Percentiles rank a stretch among this genome's conserved stretches.
phyloP scores from a whole-genome alignment of 1,140 invertebrate species.

The Alviniconcha marisindica region DNA sequence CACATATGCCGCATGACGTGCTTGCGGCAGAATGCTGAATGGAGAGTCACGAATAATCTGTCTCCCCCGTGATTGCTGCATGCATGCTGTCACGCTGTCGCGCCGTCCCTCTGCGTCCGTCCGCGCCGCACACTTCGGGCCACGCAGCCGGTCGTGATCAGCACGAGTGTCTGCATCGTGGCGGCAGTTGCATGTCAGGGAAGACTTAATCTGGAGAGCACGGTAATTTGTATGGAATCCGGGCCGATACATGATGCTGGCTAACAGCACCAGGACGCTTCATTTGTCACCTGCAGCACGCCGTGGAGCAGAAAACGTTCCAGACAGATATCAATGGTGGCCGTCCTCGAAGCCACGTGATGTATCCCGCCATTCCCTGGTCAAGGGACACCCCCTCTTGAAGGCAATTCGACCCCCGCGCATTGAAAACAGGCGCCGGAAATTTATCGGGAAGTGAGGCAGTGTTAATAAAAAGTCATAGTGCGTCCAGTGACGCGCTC shows the following conservation, averaged over 20 bases:
- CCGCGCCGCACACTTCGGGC: too few species aligned
- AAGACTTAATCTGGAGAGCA: background rate
- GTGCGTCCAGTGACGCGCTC: too few species aligned
- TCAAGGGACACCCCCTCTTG: slow-evolving; percentile 17
- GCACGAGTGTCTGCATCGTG: too few species aligned
- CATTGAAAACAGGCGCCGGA: background rate
- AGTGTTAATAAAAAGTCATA: slow-evolving; percentile 1
- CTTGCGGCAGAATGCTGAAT: too few species aligned
- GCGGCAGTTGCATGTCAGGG: slow-evolving; percentile 19
- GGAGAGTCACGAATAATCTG: too few species aligned
- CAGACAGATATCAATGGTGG: slow-evolving; percentile 20
- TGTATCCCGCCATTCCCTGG: slow-evolving; percentile 27
- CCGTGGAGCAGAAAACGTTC: slow-evolving; percentile 10
- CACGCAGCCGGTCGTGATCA: too few species aligned
- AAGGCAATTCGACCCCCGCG: background rate
- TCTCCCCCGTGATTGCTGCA: too few species aligned
- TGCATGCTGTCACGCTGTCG: too few species aligned
- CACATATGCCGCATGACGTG: too few species aligned
- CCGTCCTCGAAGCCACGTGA: slow-evolving; percentile 18
- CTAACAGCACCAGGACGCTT: background rate
- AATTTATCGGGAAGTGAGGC: background rate
- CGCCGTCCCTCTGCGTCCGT: too few species aligned
- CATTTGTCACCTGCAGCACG: slow-evolving; percentile 17
- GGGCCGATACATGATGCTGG: background rate
- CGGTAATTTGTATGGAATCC: background rate